phyloP scores from a whole-genome alignment of 35 echinoderm and acorn worm species.

The Lytechinus pictus region DNA sequence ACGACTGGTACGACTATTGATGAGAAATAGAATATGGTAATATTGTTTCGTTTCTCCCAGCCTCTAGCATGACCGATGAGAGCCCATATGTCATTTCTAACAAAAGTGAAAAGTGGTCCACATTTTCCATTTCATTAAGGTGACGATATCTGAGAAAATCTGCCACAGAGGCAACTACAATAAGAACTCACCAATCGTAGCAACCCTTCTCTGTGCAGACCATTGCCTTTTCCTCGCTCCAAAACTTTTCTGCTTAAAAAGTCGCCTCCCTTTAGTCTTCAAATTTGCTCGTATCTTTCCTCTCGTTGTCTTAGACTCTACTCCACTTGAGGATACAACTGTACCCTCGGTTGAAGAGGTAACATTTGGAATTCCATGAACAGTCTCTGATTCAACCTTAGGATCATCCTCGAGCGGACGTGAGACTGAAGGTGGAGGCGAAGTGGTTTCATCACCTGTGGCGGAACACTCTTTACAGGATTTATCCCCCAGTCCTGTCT shows the following conservation, averaged over 20 bases:
- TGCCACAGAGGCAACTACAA: not conserved
- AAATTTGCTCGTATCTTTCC: not conserved
- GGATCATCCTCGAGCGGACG: not conserved
- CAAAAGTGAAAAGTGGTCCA: no score
- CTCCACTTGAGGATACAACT: not conserved
- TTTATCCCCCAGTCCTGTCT: not conserved
- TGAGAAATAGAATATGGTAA: no score
- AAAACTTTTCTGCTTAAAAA: not conserved
- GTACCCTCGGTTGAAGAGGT: not conserved
- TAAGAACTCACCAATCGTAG: not conserved
- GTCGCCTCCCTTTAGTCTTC: not conserved
- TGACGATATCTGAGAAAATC: no score
- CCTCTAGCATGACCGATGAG: no score
- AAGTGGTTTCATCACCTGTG: not conserved
- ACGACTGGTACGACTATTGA: no score
- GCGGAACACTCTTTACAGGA: not conserved
- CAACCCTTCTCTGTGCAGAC: constrained; percentile 7
- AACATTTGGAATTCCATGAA: not conserved
- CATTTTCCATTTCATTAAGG: no score
- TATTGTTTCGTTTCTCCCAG: not conserved
- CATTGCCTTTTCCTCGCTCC: not conserved
- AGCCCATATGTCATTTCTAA: no score
- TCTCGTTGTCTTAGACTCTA: not conserved
- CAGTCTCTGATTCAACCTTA: not conserved
- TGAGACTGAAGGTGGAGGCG: not conserved